phyloP scores from a whole-genome alignment of 2,797 vertebrate species.

The Erethizon dorsatum region DNA sequence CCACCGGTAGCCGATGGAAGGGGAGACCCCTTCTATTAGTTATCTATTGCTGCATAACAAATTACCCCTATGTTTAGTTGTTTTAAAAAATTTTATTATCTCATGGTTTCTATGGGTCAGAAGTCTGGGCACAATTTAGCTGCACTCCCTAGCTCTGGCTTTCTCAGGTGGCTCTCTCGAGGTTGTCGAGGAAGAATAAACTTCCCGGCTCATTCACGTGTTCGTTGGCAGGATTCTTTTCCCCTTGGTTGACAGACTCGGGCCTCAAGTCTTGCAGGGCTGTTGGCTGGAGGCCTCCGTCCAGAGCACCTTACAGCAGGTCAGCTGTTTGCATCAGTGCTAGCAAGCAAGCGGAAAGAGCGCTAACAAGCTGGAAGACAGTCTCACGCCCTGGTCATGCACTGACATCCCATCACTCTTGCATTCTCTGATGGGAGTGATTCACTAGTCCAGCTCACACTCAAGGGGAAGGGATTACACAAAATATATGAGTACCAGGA shows the following conservation, averaged over 20 bases:
- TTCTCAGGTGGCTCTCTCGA: background rate
- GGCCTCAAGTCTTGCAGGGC: background rate
- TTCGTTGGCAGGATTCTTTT: slow-evolving; percentile 14
- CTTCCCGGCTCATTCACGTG: background rate
- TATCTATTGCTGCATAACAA: slow-evolving; percentile 7
- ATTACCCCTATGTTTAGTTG: background rate
- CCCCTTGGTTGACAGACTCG: background rate
- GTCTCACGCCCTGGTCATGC: background rate
- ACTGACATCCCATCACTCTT: background rate
- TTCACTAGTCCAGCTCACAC: background rate
- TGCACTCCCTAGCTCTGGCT: background rate
- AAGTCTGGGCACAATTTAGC: background rate
- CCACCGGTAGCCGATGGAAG: background rate
- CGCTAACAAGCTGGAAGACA: background rate
- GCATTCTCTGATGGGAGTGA: slow-evolving; percentile 29
- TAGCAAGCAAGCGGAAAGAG: background rate
- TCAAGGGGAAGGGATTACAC: background rate
- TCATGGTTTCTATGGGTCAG: background rate
- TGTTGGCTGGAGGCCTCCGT: background rate
- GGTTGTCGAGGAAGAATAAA: background rate
- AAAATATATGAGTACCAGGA: background rate
- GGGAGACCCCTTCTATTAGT: background rate
- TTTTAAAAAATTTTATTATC: slow-evolving; percentile 6
- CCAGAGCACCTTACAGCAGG: background rate
- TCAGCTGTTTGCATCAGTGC: background rate